These are phyloP conservation scores for Chymomyza amoena DNA, from an alignment of 2,888 invertebrate species.

Conservation along the genomic window DNA sequence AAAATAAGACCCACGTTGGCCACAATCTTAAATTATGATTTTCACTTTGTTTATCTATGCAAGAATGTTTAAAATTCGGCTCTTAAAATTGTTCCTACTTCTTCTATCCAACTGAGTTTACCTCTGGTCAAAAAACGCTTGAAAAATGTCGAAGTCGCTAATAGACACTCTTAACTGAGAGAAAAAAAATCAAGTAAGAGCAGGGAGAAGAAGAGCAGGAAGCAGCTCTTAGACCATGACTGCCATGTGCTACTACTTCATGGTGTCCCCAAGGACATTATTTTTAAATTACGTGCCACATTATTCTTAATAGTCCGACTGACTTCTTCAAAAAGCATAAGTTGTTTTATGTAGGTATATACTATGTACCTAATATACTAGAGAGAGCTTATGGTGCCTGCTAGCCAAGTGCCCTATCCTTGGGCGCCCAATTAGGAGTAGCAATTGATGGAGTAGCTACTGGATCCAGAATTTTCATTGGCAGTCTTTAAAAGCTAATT, in stretches of 20 bases:
- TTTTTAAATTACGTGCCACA: conserved; percentile 13
- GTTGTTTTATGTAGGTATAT: background rate
- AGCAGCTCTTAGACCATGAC: background rate
- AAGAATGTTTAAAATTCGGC: background rate
- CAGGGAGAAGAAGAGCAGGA: background rate
- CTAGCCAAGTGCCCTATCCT: background rate
- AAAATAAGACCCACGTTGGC: too few relatives aligned
- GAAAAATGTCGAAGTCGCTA: background rate
- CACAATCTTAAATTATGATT: too few relatives aligned
- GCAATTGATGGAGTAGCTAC: background rate
- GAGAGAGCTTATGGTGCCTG: background rate
- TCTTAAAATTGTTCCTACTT: background rate
- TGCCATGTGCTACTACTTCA: background rate
- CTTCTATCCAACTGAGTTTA: background rate
- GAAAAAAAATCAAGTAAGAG: background rate
- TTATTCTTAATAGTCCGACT: conserved; percentile 2
- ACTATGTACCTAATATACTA: background rate
- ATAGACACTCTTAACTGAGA: background rate
- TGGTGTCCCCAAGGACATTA: conserved; percentile 5
- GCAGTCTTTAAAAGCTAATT: background rate
- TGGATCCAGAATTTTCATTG: background rate
- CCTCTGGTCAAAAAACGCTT: background rate
- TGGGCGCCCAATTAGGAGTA: background rate
- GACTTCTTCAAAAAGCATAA: background rate
- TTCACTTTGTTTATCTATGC: too few relatives aligned